Conservation (phyloP, 37 sponge, comb jelly and placozoan genomes). For the Crambe crambe region DNA sequence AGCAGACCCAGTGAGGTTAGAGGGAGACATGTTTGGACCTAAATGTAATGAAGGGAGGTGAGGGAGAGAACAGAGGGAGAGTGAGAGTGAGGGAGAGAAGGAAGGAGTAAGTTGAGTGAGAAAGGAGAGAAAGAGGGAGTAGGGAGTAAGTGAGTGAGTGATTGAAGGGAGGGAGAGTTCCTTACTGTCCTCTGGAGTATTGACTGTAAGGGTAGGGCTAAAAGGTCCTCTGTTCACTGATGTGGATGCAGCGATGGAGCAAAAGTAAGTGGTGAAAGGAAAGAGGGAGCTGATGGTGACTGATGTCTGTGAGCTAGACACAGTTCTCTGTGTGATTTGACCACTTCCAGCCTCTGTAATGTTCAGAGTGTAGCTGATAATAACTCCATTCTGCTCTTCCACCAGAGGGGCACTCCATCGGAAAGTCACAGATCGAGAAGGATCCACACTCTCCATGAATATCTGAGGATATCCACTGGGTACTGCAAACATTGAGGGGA, state of each 20-base stretch:
- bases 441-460: background rate
- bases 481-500: background rate
- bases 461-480: constrained; percentile 13
- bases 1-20: background rate
- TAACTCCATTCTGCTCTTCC: constrained; percentile 26
- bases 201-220: background rate
- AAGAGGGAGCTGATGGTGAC: background rate
- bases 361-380: constrained; percentile 6
- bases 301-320: background rate
- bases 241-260: constrained; percentile 22
- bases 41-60: too few relatives aligned
- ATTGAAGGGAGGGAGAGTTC: too few relatives aligned
- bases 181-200: constrained; percentile 28
- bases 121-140: background rate
- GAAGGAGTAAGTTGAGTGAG: too few relatives aligned
- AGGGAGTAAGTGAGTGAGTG: too few relatives aligned
- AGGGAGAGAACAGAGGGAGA: background rate
- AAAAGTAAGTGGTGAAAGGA: constrained; percentile 27
- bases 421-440: constrained; percentile 1
- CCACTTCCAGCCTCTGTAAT: constrained; percentile 5
- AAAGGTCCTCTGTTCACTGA: constrained; percentile 20
- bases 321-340: background rate
- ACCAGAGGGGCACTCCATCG: constrained; percentile 23
- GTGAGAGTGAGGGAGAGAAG: background rate
- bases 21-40: constrained; percentile 36